Evolutionary conservation across 2,797 vertebrate species (phyloP), one percentile per base, ranked within the genome.

Genomic region (Microcaecilia unicolor): DNA sequence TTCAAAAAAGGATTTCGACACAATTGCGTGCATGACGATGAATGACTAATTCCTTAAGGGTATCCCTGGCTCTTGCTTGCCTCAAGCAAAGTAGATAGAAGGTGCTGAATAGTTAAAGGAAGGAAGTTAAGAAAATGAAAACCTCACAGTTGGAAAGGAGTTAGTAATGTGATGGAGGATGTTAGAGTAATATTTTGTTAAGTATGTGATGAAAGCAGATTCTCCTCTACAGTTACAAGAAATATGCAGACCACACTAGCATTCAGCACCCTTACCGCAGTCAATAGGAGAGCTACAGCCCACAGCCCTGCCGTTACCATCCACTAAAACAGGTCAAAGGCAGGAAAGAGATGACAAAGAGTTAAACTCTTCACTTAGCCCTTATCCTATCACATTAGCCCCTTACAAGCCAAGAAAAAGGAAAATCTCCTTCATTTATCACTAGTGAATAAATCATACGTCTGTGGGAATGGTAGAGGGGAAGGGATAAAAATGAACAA

Each of bases 251-350:
- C 10, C 18, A 27, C 24, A 37, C 17, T 7, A 6, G 2, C n/a
- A 36, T 33, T 56, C 52, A 57, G 60, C 48, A 58, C 48, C 44
- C 84, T 86, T 85, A 84, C 81, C 80, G 62, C 64, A 74, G 51
- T 73, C 72, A 77, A 77, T 57, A 68, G 80, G 82, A 61, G 81
- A 83, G 48, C 83, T 82, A 34, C 76, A 80, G 72, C 83, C 82
- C 44, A 61, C 55, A 67, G 71, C 66, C 64, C 55, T 32, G 28
- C 48, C 74, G 67, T 52, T 72, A 66, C 72, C 81, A 76, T 64
- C 47, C 50, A 82, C 86, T 87, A 75, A 34, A 48, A 71, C 78
- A 76, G 70, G 74, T 69, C 61, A 41, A 34, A 18, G 44, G 14
- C 57, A 36, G 33, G 39, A 30, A 45, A 31, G 41, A 40, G 49